phyloP scores from a whole-genome alignment of 64 coral and sea anemone species.

The Porites australiensis region DNA sequence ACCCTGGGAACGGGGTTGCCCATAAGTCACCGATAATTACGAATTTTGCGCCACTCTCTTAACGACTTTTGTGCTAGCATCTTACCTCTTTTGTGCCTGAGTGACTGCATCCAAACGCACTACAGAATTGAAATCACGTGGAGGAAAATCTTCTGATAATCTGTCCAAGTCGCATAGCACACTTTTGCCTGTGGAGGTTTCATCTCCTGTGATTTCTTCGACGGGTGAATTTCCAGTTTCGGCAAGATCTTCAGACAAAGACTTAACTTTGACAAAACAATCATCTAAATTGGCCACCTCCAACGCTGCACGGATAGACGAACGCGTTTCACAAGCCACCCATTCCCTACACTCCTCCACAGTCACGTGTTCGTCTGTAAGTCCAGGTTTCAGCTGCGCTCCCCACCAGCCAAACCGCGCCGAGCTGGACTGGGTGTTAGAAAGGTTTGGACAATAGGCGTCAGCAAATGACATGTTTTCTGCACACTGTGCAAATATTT shows the following conservation, averaged over 20 bases:
- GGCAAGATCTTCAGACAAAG: not conserved
- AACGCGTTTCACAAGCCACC: conserved; percentile 28
- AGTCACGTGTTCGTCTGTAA: conserved; percentile 48
- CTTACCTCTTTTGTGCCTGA: conserved; percentile 25
- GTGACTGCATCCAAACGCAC: not conserved
- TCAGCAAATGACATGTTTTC: conserved; percentile 61
- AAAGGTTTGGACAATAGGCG: conserved; percentile 11
- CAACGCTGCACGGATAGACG: conserved; percentile 38
- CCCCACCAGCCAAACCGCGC: conserved; percentile 59
- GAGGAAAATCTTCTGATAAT: conserved; percentile 12
- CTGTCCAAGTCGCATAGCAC: not conserved
- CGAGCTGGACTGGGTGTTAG: not conserved
- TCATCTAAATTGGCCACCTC: conserved; percentile 57
- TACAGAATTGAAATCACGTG: not conserved
- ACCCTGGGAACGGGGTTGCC: too few relatives aligned
- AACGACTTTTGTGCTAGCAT: too few relatives aligned
- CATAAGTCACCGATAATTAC: too few relatives aligned
- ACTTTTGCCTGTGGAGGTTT: not conserved
- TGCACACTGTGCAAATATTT: conserved; percentile 51
- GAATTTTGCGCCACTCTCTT: too few relatives aligned
- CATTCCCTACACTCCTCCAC: conserved; percentile 9
- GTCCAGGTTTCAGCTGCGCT: conserved; percentile 17
- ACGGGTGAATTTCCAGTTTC: not conserved
- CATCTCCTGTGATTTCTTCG: not conserved
- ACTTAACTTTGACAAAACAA: conserved; percentile 5